These are phyloP conservation scores for Microctenopoma lineatum DNA, from an alignment of 2,797 vertebrate genomes.

Conservation along the genomic window DNA sequence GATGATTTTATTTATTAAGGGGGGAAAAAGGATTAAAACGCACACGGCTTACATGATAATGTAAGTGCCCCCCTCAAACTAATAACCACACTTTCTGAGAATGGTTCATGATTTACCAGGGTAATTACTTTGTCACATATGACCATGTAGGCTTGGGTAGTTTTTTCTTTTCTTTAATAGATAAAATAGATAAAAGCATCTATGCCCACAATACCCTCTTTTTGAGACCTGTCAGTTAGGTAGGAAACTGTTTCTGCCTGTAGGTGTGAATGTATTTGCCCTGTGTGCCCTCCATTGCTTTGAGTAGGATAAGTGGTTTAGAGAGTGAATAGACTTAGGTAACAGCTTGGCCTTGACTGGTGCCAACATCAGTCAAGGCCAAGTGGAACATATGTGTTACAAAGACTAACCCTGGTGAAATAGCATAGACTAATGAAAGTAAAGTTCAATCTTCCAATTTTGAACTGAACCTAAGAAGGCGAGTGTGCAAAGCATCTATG, in stretches of 20 bases:
- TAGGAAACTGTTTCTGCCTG: background rate
- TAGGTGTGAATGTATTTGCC: background rate
- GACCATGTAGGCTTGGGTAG: too few species aligned
- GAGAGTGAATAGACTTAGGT: background rate
- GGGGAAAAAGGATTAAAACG: too few species aligned
- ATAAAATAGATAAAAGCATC: background rate
- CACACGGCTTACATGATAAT: too few species aligned
- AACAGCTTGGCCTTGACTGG: background rate
- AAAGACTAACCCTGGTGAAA: too few species aligned
- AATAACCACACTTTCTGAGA: too few species aligned
- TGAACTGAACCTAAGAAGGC: background rate
- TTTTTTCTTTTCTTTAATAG: too few species aligned
- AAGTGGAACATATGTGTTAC: too few species aligned
- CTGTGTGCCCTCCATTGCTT: background rate
- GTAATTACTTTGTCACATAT: too few species aligned
- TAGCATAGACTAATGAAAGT: background rate
- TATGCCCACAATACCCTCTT: background rate
- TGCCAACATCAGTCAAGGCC: background rate
- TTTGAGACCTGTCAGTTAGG: background rate
- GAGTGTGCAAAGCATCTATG: background rate
- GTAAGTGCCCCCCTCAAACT: too few species aligned
- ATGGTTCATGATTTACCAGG: too few species aligned
- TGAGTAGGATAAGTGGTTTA: conserved; percentile 13
- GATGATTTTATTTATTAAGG: too few species aligned
- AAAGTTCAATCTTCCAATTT: background rate